Evolutionary conservation across 1,140 invertebrate species (phyloP), one percentile per base, ranked within the genome.

Genomic region (Euglossa dilemma): DNA sequence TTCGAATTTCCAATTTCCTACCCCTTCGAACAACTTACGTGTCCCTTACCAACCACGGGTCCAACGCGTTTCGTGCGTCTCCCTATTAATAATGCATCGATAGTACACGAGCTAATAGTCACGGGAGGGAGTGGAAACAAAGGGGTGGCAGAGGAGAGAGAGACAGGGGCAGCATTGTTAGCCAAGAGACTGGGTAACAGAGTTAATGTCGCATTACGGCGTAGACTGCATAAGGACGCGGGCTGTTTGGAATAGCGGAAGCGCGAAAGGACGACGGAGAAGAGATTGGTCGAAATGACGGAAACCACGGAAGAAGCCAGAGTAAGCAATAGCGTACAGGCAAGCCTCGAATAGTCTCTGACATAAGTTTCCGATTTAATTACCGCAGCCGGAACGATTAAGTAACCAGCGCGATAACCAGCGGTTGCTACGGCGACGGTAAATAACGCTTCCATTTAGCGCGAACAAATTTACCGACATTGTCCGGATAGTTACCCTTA

Each of bases 181-280:
- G 75, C 88, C 89, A 88, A 84, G 89, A 88, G 86, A 89, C 82
- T 67, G 66, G 83, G 90, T 88, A 87, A 85, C 89, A 86, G 83
- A 91, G 91, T 93, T 93, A 92, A 92, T 93, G 90, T 92, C 89
- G 92, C 91, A 93, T 93, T 93, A 91, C 86, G 83, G 73, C 84
- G 83, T 85, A 56, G 89, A 67, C 88, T 86, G 85, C 70, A 90
- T 71, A 78, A 85, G 74, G 52, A 77, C 75, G 79, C 80, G 67
- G 76, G 59, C 72, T 73, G 83, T 72, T 85, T 56, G 25, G 28
- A 23, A 18, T 70, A 36, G 36, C 75, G 16, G 1, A 50, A n/a
- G 63, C 6, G 11, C 6, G 25, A 56, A 69, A 72, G 50, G 7
- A 78, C 18, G 61, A 70, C 20, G 43, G 71, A 56, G 36, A 11